These are phyloP conservation scores for Lonchura striata DNA, from an alignment of 2,113 vertebrate genomes.

Conservation along the genomic window DNA sequence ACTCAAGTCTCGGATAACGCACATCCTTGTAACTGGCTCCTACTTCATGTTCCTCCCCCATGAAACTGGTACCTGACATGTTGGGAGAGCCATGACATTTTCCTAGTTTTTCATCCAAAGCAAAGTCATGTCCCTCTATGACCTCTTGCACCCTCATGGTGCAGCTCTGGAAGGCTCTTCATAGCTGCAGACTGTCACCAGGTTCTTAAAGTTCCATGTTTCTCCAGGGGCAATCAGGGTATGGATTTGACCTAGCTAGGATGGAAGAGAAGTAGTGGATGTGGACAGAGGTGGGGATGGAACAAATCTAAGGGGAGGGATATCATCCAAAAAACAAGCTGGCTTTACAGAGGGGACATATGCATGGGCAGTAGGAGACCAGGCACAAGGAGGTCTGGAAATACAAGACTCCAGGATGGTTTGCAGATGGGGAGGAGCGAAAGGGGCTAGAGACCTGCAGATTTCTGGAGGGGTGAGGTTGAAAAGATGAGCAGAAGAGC, in stretches of 20 bases:
- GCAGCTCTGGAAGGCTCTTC: neutral
- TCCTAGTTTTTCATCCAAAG: neutral
- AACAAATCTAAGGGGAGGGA: neutral
- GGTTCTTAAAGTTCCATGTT: neutral
- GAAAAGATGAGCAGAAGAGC: neutral
- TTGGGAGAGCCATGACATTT: neutral
- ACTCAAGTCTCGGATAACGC: neutral
- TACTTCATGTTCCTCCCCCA: neutral
- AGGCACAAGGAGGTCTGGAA: neutral
- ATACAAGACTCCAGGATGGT: neutral
- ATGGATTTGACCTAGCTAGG: neutral
- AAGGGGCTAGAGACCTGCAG: neutral
- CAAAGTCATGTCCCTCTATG: neutral
- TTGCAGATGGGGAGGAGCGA: neutral
- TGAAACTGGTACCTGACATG: neutral
- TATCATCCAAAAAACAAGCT: neutral
- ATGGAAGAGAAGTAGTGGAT: neutral
- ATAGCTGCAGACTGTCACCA: neutral
- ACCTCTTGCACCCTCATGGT: neutral
- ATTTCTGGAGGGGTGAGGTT: neutral
- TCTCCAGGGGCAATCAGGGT: neutral
- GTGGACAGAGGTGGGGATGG: neutral
- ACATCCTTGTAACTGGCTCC: neutral
- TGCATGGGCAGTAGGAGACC: neutral
- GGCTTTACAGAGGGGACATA: neutral